These are phyloP conservation scores for Poecilia wingei DNA, from an alignment of 2,797 vertebrate species.

Conservation along the genomic window DNA sequence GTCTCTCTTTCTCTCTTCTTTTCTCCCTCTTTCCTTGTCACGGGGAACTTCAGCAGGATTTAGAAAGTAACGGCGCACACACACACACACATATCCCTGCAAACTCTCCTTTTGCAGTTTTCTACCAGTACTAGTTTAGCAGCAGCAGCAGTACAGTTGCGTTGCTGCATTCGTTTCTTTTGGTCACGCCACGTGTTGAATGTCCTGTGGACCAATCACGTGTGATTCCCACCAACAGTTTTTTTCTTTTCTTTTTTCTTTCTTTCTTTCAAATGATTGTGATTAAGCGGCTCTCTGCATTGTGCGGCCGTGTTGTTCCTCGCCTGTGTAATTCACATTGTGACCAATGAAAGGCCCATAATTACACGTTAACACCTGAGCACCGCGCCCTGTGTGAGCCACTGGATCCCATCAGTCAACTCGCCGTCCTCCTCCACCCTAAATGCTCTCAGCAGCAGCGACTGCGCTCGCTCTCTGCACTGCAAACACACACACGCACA, in stretches of 20 bases:
- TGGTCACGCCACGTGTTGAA: conserved; percentile 14
- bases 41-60: conserved; percentile 21
- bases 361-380: conserved; percentile 81
- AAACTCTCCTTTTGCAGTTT: conserved; percentile 35
- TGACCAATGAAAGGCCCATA: conserved; percentile 83
- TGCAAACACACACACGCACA: conserved; percentile 71
- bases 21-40: background rate
- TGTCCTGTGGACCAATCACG: conserved; percentile 45
- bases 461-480: conserved; percentile 64
- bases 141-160: background rate
- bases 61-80: conserved; percentile 59
- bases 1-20: conserved; percentile 51
- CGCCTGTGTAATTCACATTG: conserved; percentile 74
- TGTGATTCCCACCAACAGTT: conserved; percentile 50
- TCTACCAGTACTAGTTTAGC: background rate
- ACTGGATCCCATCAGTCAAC: conserved; percentile 81
- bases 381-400: conserved; percentile 77
- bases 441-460: conserved; percentile 55
- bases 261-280: conserved; percentile 51
- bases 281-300: conserved; percentile 58
- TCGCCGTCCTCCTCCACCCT: conserved; percentile 68
- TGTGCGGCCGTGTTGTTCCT: conserved; percentile 62
- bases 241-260: conserved; percentile 8
- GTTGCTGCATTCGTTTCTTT: background rate
- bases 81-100: conserved; percentile 28